Percentiles rank a stretch among this genome's conserved stretches.
Conservation (phyloP, 2,888 invertebrate species). For the Chloroclysta siterata region DNA sequence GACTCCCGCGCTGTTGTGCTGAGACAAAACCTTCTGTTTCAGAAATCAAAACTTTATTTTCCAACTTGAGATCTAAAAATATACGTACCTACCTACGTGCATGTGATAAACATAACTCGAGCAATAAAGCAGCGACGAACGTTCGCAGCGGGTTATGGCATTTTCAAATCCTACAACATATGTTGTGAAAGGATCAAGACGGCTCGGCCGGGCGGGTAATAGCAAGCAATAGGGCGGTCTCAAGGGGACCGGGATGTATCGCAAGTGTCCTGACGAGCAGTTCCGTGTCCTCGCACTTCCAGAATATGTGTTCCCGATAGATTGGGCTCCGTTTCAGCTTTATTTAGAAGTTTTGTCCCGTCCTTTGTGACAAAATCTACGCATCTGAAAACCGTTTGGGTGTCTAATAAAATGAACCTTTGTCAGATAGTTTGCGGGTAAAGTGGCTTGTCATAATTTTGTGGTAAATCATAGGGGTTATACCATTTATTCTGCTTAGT, state of each 20-base stretch:
- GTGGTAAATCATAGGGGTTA: background rate
- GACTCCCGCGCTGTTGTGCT: no score
- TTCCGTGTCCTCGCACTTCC: slow-evolving; percentile 62
- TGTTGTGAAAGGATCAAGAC: slow-evolving; percentile 59
- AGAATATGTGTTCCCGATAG: slow-evolving; percentile 57
- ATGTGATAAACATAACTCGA: background rate
- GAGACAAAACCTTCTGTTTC: no score
- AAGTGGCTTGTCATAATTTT: slow-evolving; percentile 15
- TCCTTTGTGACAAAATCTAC: slow-evolving; percentile 29
- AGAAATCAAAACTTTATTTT: no score
- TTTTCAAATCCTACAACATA: slow-evolving; percentile 19
- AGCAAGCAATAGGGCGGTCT: slow-evolving; percentile 58
- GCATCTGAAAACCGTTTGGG: slow-evolving; percentile 20
- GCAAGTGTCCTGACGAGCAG: slow-evolving; percentile 53
- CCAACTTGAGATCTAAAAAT: no score
- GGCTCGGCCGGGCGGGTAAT: slow-evolving; percentile 56
- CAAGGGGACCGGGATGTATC: slow-evolving; percentile 36
- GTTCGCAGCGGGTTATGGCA: background rate
- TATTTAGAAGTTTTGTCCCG: slow-evolving; percentile 37
- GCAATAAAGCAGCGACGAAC: background rate
- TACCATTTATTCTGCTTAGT: background rate
- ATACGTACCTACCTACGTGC: no score
- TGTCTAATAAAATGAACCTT: slow-evolving; percentile 31
- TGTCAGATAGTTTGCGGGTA: slow-evolving; percentile 14
- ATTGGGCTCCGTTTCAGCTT: slow-evolving; percentile 35